These are phyloP conservation scores for Myotis myotis DNA, from an alignment of 2,797 vertebrate genomes.

Conservation along the genomic window DNA sequence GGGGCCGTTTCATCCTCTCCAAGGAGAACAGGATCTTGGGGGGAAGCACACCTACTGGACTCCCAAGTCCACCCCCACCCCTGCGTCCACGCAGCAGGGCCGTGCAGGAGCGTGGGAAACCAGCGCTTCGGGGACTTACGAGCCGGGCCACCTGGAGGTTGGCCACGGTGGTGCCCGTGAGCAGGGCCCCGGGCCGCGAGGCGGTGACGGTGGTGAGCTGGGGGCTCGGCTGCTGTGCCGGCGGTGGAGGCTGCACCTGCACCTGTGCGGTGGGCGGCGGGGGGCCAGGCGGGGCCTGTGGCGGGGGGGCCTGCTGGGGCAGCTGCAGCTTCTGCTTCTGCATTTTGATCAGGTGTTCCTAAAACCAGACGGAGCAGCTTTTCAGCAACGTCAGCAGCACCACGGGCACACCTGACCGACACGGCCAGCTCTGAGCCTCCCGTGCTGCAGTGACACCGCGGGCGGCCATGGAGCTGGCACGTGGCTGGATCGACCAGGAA, in stretches of 20 bases:
- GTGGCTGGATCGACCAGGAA: background rate
- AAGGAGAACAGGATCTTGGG: background rate
- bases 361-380: conserved; percentile 43
- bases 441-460: fast-evolving
- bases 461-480: background rate
- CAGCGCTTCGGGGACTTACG: conserved; percentile 85
- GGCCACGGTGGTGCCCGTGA: conserved; percentile 89
- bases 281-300: conserved; percentile 72
- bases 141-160: conserved; percentile 94
- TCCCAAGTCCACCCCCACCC: too few relatives aligned
- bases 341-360: conserved; percentile 93
- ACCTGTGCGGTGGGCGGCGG: conserved; percentile 82
- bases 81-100: background rate
- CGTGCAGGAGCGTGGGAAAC: background rate
- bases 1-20: background rate
- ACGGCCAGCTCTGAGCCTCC: background rate
- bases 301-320: conserved; percentile 85
- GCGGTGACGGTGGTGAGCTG: conserved; percentile 93
- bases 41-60: background rate
- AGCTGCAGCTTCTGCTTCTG: conserved; percentile 95
- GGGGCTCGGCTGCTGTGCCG: conserved; percentile 82
- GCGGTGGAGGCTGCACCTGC: conserved; percentile 87
- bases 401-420: background rate
- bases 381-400: background rate
- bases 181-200: conserved; percentile 90